Evolutionary conservation across 1,140 invertebrate species (phyloP).

Genomic region (Diorhabda elongata): DNA sequence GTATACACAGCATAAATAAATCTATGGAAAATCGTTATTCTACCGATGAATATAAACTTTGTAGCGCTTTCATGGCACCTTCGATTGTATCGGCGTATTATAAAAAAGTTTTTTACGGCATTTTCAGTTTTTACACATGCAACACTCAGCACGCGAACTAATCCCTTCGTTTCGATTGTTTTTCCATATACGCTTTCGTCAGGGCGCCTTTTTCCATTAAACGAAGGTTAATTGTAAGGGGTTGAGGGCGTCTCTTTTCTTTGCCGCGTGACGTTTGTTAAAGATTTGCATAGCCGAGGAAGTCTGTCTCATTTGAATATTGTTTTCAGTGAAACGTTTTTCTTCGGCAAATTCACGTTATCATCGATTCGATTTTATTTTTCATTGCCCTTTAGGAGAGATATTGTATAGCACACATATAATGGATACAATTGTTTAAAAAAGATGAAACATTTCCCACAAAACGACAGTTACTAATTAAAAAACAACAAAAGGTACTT

Average conservation of each 20-base stretch:
- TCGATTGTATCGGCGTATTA: slow-evolving; percentile 30
- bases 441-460: too few relatives aligned
- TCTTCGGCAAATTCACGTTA: background rate
- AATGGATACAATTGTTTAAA: too few relatives aligned
- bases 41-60: slow-evolving; percentile 20
- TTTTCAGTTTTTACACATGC: slow-evolving; percentile 33
- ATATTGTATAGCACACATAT: too few relatives aligned
- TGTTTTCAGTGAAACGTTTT: slow-evolving; percentile 11
- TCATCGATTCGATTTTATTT: background rate
- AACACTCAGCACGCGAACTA: slow-evolving; percentile 29
- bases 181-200: slow-evolving; percentile 6
- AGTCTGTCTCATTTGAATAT: slow-evolving; percentile 18
- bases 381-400: too few relatives aligned
- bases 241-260: background rate
- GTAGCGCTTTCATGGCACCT: slow-evolving; percentile 27
- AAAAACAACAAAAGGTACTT: too few relatives aligned
- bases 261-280: slow-evolving; percentile 14
- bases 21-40: slow-evolving; percentile 26
- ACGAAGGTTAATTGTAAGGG: background rate
- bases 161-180: slow-evolving; percentile 21
- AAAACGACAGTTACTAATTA: too few relatives aligned
- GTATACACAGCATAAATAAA: slow-evolving; percentile 10
- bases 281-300: slow-evolving; percentile 6
- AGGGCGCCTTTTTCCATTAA: slow-evolving; percentile 12
- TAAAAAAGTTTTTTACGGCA: slow-evolving; percentile 34